phyloP scores from a whole-genome alignment of 1,140 invertebrate species.

The Pseudoatta argentina region DNA sequence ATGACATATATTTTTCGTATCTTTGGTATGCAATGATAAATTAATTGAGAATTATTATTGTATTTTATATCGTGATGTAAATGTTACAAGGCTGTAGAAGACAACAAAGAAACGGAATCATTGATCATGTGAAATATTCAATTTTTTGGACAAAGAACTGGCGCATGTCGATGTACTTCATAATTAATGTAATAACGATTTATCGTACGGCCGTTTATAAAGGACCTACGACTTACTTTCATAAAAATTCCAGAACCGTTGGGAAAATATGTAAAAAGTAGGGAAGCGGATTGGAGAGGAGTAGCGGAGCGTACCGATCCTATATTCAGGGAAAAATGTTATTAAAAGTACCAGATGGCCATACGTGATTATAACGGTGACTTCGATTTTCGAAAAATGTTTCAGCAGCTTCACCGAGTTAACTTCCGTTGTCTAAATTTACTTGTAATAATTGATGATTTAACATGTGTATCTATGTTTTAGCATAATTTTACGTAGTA shows the following conservation, averaged over 20 bases:
- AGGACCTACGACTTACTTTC: constrained; percentile 73
- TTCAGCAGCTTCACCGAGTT: background rate
- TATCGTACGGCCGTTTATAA: constrained; percentile 68
- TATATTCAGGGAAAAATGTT: constrained; percentile 67
- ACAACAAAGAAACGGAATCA: background rate
- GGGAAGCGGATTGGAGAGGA: constrained; percentile 8
- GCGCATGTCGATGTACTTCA: constrained; percentile 71
- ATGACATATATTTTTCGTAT: background rate
- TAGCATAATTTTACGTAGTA: background rate
- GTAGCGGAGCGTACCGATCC: constrained; percentile 41
- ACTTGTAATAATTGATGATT: background rate
- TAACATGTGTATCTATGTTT: background rate
- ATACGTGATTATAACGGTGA: constrained; percentile 3
- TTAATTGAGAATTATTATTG: constrained; percentile 23
- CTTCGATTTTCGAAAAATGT: constrained; percentile 39
- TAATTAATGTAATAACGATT: constrained; percentile 83
- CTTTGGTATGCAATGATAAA: background rate
- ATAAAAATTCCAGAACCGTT: constrained; percentile 78
- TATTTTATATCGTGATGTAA: constrained; percentile 45
- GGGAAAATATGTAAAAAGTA: constrained; percentile 74
- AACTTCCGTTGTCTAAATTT: background rate
- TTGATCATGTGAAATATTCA: constrained; percentile 6
- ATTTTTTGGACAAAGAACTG: constrained; percentile 43
- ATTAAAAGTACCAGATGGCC: constrained; percentile 66
- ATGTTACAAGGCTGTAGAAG: constrained; percentile 37